Base-by-base conservation (phyloP, 2,113 vertebrate species). In the Jacana jacana region DNA sequence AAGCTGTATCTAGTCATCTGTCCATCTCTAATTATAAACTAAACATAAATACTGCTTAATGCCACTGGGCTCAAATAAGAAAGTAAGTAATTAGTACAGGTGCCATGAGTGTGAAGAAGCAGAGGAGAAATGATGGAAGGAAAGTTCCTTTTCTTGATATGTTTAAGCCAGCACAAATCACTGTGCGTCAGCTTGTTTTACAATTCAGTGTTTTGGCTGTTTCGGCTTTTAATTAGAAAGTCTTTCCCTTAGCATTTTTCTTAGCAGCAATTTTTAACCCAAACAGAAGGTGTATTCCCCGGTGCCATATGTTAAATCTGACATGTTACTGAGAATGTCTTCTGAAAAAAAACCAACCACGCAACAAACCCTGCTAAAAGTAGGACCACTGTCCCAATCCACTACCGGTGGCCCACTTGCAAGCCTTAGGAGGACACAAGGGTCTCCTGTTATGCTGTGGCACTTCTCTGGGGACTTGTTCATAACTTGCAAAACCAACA, bases 281-380 rank as follows among this genome's bases (percentile, higher is more conserved):
- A 91, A 96, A 91, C 94, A 93, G 85, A 95, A 96, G 84, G 79
- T 92, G 40, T 89, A 90, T 89, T 93, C 91, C 81, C 81, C 71
- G 72, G 39, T 76, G 75, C 91, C 93, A 86, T 95, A 95, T 95
- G 64, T 88, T 94, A 93, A 93, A 92, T 87, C 44, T 94, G 75
- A 81, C 60, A 66, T 6, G 44, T 76, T 79, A 90, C 57, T 76
- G 76, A 83, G 94, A 95, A 76, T 23, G 55, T 79, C 87, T 80
- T 95, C 61, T 80, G n/a, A 39, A n/a, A 71, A 83, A 70, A 90
- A 61, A 89, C 4, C 46, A 88, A 7, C 20, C 11, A 20, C 28
- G 31, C 31, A 83, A 11, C 35, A 6, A 13, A 72, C 40, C 1
- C 3, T 27, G 30, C 73, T 39, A 33, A 64, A 64, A 27, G 30